These are phyloP conservation scores for Drosophila teissieri DNA, from an alignment of 1,140 invertebrate species.

Conservation along the genomic window DNA sequence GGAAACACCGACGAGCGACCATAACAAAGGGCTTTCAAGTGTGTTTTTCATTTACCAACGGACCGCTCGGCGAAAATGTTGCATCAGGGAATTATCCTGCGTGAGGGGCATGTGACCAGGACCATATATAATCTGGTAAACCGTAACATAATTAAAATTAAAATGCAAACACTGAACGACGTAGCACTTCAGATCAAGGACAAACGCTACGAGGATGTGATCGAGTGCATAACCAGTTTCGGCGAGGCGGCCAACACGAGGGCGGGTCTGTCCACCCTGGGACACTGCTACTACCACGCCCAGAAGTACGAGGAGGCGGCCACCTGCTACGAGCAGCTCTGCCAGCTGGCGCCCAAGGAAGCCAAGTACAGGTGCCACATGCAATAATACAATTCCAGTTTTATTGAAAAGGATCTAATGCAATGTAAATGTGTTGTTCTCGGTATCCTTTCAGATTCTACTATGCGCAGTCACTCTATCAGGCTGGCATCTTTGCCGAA, in stretches of 20 bases:
- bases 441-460: conserved; percentile 92
- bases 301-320: conserved; percentile 98
- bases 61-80: conserved; percentile 48
- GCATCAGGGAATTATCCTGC: conserved; percentile 81
- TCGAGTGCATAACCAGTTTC: conserved; percentile 91
- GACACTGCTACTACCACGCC: conserved; percentile 97
- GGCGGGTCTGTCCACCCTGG: conserved; percentile 96
- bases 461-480: conserved; percentile 97
- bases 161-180: not conserved
- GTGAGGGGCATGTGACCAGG: conserved; percentile 80
- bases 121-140: conserved; percentile 82
- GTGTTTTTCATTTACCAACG: conserved; percentile 29
- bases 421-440: no score
- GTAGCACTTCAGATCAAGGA: conserved; percentile 93
- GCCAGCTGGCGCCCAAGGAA: conserved; percentile 92
- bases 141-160: conserved; percentile 1
- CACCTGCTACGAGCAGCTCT: conserved; percentile 97
- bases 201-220: conserved; percentile 94
- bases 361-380: conserved; percentile 88
- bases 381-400: no score
- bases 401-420: not conserved
- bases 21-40: conserved; percentile 27
- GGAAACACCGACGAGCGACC: conserved; percentile 22
- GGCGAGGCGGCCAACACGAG: conserved; percentile 87
- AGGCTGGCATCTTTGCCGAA: conserved; percentile 96